Conservation (phyloP, 2,113 vertebrate species). For the Ovibos moschatus region DNA sequence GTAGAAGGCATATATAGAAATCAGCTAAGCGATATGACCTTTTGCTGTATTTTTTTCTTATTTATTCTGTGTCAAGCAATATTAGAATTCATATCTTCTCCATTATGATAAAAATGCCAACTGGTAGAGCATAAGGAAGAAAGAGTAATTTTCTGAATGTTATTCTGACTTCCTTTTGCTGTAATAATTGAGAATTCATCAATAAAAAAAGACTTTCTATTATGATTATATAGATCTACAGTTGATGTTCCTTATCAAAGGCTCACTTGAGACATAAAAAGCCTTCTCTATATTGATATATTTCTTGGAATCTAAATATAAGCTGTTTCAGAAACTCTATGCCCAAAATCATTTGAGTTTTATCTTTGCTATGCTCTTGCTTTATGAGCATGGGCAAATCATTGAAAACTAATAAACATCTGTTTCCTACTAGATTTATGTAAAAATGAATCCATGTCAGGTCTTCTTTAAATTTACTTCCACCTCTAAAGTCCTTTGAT, state of each 20-base stretch:
- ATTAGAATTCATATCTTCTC: neutral
- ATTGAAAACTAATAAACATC: neutral
- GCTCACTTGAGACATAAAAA: neutral
- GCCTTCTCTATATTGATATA: neutral
- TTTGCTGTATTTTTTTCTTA: neutral
- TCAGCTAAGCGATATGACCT: neutral
- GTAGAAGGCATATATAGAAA: neutral
- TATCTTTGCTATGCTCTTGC: neutral
- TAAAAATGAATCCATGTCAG: neutral
- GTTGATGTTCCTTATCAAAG: neutral
- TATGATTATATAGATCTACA: neutral
- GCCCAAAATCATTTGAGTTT: neutral
- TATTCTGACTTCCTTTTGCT: neutral
- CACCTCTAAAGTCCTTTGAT: neutral
- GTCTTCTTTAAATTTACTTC: neutral
- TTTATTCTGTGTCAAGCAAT: neutral
- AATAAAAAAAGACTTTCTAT: neutral
- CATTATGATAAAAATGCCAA: conserved; percentile 2
- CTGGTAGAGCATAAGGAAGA: neutral
- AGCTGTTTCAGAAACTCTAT: neutral
- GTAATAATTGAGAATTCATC: neutral
- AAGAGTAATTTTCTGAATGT: neutral
- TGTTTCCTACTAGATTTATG: neutral
- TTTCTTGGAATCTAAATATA: neutral
- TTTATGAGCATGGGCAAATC: neutral